Percentiles rank a stretch among this genome's conserved stretches.
phyloP scores from a whole-genome alignment of 53 echinoderm and acorn worm genomes.

The Holothuria leucospilota region DNA sequence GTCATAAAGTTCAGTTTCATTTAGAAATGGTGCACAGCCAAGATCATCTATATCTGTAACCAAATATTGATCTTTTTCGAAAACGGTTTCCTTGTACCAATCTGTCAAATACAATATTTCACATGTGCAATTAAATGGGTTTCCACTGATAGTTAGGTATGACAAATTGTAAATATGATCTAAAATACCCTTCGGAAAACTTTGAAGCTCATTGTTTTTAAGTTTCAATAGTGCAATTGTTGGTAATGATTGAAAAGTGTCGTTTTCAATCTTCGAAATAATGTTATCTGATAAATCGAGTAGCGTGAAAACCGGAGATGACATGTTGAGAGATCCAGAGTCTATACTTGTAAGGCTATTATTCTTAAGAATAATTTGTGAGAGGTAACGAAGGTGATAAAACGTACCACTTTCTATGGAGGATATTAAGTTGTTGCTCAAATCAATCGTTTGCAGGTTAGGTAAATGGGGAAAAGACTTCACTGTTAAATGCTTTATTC shows the following conservation, averaged over 20 bases:
- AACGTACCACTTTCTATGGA: neutral
- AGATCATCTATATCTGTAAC: neutral
- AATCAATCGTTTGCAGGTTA: neutral
- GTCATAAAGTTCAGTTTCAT: constrained; percentile 13
- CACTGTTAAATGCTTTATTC: neutral
- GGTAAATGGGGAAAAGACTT: neutral
- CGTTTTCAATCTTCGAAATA: neutral
- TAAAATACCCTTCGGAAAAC: neutral
- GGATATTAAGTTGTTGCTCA: neutral
- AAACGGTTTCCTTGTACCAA: constrained; percentile 24
- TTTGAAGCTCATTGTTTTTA: neutral
- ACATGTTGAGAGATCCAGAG: neutral
- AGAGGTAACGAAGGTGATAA: neutral
- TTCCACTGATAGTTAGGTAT: neutral
- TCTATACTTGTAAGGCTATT: neutral
- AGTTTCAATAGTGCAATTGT: too few relatives aligned
- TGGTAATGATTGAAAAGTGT: neutral
- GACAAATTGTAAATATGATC: constrained; percentile 23
- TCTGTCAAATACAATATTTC: constrained; percentile 20
- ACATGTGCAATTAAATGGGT: constrained; percentile 38
- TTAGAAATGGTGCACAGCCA: neutral
- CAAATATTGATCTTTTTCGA: neutral
- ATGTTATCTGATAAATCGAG: neutral
- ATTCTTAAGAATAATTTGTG: neutral
- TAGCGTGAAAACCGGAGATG: neutral